phyloP scores from a whole-genome alignment of 2,888 invertebrate genomes.

The Pomacea canaliculata region DNA sequence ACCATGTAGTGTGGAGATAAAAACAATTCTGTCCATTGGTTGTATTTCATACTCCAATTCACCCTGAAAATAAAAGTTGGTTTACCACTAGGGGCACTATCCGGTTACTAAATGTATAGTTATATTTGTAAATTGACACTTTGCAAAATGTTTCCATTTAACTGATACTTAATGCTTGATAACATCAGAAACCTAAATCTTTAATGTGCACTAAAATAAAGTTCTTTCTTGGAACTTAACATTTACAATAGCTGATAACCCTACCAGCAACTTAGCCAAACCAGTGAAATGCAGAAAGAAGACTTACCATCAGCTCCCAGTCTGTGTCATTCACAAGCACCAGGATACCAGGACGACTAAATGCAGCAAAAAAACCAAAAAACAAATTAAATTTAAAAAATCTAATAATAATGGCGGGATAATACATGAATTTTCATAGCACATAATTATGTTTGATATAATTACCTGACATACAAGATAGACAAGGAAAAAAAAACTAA shows the following conservation, averaged over 20 bases:
- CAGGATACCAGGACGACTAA: slow-evolving; percentile 86
- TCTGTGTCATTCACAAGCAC: slow-evolving; percentile 95
- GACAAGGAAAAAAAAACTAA: no score
- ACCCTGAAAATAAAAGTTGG: slow-evolving; percentile 57
- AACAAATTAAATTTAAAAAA: no score
- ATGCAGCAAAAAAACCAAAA: slow-evolving; percentile 10
- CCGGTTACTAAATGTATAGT: neutral
- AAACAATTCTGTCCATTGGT: slow-evolving; percentile 70
- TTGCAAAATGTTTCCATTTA: neutral
- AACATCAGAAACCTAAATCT: neutral
- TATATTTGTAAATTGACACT: neutral
- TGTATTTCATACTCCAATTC: slow-evolving; percentile 70
- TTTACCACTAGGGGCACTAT: neutral
- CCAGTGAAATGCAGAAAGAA: neutral
- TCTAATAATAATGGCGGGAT: no score
- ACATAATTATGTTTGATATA: no score
- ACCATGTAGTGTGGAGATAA: slow-evolving; percentile 73
- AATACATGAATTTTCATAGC: no score
- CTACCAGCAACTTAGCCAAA: no score
- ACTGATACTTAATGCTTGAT: neutral
- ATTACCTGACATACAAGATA: no score
- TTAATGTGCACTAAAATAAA: no score
- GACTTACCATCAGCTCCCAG: slow-evolving; percentile 87
- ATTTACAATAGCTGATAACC: no score
- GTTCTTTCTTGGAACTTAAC: no score